These are phyloP conservation scores for Otus sunia DNA, from an alignment of 2,113 vertebrate genomes.

Conservation along the genomic window DNA sequence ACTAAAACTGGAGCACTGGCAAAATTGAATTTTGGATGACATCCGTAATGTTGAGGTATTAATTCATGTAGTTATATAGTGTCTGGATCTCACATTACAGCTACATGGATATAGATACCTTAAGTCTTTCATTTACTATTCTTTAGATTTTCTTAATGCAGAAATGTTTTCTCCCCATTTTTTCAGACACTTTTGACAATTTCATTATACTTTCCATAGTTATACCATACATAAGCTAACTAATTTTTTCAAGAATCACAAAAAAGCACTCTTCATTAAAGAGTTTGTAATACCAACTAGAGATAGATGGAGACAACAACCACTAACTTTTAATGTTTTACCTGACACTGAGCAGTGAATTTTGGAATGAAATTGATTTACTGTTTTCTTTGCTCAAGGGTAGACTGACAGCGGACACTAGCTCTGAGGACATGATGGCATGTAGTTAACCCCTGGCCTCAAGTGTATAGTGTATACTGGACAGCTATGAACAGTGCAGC, in stretches of 20 bases:
- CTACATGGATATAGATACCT: background rate
- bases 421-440: background rate
- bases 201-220: background rate
- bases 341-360: background rate
- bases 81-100: background rate
- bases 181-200: background rate
- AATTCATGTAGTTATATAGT: background rate
- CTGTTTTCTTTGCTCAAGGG: background rate
- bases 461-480: background rate
- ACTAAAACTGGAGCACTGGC: background rate
- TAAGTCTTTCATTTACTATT: background rate
- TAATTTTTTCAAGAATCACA: background rate
- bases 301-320: background rate
- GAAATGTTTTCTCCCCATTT: background rate
- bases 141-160: background rate
- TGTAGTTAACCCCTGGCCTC: background rate
- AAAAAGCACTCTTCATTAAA: background rate
- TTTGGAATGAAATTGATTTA: background rate
- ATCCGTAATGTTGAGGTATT: background rate
- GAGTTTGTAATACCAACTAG: background rate
- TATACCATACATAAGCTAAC: background rate
- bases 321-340: background rate
- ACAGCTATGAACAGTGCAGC: too few relatives aligned
- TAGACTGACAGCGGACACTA: background rate
- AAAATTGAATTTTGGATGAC: background rate